Evolutionary conservation across 2,113 vertebrate species (phyloP).

Genomic region (zebrafish (Danio rerio)): DNA sequence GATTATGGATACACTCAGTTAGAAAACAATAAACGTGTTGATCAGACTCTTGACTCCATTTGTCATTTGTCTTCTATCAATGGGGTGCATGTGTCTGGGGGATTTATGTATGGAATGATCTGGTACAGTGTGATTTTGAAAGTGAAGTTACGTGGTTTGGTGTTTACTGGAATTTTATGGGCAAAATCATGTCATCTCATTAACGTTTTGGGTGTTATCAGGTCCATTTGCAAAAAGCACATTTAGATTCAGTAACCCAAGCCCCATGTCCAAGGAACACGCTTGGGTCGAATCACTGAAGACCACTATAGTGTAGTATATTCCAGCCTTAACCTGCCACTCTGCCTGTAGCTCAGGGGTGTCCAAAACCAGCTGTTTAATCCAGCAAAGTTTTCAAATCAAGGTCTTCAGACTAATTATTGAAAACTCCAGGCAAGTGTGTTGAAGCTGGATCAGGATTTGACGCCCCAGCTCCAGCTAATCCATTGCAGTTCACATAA

Average conservation of each 20-base stretch:
- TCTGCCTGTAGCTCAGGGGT: neutral
- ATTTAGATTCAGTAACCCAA: too few species aligned
- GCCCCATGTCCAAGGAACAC: too few species aligned
- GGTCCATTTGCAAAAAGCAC: too few species aligned
- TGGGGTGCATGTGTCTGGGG: neutral
- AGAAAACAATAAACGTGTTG: too few species aligned
- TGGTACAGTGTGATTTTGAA: neutral
- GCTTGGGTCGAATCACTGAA: too few species aligned
- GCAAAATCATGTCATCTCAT: neutral
- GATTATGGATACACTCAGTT: neutral
- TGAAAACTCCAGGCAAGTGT: too few species aligned
- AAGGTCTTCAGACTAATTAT: neutral
- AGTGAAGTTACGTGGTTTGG: neutral
- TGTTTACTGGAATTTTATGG: neutral
- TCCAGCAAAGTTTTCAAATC: too few species aligned
- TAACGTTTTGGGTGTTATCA: too few species aligned
- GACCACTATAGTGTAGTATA: neutral
- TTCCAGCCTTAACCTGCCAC: conserved; percentile 22
- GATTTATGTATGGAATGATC: neutral
- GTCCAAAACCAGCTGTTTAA: too few species aligned
- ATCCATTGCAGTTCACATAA: neutral
- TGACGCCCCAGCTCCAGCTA: neutral
- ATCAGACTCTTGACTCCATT: neutral
- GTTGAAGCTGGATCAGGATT: too few species aligned
- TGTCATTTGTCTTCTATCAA: neutral